phyloP scores from a whole-genome alignment of 1,140 invertebrate genomes.

The Drosophila lacertosa region DNA sequence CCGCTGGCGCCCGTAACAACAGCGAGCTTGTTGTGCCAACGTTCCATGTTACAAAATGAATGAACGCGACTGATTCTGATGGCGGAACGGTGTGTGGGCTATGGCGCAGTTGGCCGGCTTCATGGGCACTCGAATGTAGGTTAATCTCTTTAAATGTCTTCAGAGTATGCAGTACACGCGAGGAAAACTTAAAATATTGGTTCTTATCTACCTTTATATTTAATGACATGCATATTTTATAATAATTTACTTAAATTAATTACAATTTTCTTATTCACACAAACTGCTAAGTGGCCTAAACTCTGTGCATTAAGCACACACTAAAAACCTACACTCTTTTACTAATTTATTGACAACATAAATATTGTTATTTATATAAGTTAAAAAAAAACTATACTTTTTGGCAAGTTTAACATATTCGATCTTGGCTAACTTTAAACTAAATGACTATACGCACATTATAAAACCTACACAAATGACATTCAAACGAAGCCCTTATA shows the following conservation, averaged over 20 bases:
- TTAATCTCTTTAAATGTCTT: constrained; percentile 24
- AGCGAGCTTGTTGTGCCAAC: constrained; percentile 82
- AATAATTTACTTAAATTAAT: not conserved
- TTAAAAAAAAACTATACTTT: no score
- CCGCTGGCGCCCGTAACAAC: constrained; percentile 84
- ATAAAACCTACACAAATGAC: no score
- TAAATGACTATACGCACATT: no score
- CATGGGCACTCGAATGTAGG: constrained; percentile 28
- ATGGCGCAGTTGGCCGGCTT: constrained; percentile 27
- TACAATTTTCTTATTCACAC: no score
- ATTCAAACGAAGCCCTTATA: not conserved
- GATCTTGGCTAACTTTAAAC: no score
- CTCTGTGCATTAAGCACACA: no score
- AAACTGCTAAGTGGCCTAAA: no score
- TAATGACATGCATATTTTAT: constrained; percentile 1
- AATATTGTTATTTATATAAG: no score
- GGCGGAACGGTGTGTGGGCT: not conserved
- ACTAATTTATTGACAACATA: no score
- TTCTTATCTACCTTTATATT: not conserved
- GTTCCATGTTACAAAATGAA: constrained; percentile 63
- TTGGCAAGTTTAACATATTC: no score
- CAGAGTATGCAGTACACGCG: not conserved
- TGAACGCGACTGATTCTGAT: not conserved
- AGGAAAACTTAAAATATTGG: not conserved
- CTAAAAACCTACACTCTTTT: no score